Conservation (phyloP, 2,888 invertebrate species). For the Drosophila formosana region DNA sequence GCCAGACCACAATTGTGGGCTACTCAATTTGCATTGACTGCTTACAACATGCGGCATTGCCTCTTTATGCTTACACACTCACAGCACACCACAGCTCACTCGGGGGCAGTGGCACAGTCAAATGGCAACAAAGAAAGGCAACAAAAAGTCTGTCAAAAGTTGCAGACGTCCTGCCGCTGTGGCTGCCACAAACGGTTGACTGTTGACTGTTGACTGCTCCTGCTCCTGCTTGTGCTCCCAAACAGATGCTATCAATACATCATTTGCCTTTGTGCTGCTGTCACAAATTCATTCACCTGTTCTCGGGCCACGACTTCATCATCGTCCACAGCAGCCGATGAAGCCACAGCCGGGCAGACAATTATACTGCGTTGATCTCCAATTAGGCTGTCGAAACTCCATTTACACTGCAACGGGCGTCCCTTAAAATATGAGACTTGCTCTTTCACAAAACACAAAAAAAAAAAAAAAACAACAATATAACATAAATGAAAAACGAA, state of each 20-base stretch:
- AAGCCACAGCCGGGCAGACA: constrained; percentile 57
- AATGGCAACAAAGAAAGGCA: constrained; percentile 45
- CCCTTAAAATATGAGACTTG: constrained; percentile 64
- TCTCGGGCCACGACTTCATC: constrained; percentile 73
- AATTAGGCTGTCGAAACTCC: constrained; percentile 82
- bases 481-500: constrained; percentile 25
- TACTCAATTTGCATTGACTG: constrained; percentile 58
- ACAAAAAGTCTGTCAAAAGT: constrained; percentile 59
- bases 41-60: constrained; percentile 25
- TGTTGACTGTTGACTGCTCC: constrained; percentile 38
- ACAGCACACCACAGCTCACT: background rate
- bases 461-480: constrained; percentile 32
- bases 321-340: constrained; percentile 47
- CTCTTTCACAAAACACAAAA: constrained; percentile 46
- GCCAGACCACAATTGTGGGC: constrained; percentile 45
- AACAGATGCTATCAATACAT: constrained; percentile 81
- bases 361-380: constrained; percentile 80
- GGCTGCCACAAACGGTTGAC: constrained; percentile 37
- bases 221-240: constrained; percentile 60
- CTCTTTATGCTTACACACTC: constrained; percentile 5
- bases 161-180: constrained; percentile 69
- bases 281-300: constrained; percentile 80
- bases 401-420: constrained; percentile 77
- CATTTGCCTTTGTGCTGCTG: constrained; percentile 77
- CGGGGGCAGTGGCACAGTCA: constrained; percentile 21